Conservation (phyloP, 2,113 vertebrate genomes). For the Chionis minor region DNA sequence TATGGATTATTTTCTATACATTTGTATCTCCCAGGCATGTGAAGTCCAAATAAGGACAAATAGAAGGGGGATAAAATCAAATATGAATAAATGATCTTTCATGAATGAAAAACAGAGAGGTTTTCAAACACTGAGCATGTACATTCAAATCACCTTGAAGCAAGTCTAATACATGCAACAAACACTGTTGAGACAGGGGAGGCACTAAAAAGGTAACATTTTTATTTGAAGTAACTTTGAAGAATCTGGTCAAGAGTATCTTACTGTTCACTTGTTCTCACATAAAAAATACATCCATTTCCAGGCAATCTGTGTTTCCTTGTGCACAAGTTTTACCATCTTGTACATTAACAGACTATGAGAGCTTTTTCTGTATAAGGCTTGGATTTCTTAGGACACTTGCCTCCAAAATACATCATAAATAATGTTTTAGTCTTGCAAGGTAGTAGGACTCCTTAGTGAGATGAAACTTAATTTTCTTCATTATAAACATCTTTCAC, state of each 20-base stretch:
- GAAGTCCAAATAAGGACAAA: conserved; percentile 29
- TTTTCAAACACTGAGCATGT: conserved; percentile 7
- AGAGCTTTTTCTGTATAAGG: neutral
- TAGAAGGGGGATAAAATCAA: conserved; percentile 6
- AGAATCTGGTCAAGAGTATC: neutral
- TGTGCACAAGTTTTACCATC: neutral
- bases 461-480: neutral
- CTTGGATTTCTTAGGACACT: neutral
- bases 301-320: neutral
- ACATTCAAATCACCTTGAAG: conserved; percentile 59
- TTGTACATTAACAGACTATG: neutral
- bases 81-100: conserved; percentile 38
- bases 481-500: neutral
- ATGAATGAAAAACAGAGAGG: conserved; percentile 6
- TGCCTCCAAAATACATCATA: neutral
- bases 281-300: neutral
- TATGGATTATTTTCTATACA: conserved; percentile 44
- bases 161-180: conserved; percentile 36
- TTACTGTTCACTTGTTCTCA: neutral
- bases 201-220: neutral
- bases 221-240: conserved; percentile 48
- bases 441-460: neutral
- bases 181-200: neutral
- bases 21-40: neutral
- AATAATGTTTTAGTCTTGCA: neutral